Percentiles rank a stretch among this genome's conserved stretches.
These are phyloP conservation scores for Pachliopta kotzebuea DNA, from an alignment of 2,888 invertebrate genomes.

Conservation along the genomic window DNA sequence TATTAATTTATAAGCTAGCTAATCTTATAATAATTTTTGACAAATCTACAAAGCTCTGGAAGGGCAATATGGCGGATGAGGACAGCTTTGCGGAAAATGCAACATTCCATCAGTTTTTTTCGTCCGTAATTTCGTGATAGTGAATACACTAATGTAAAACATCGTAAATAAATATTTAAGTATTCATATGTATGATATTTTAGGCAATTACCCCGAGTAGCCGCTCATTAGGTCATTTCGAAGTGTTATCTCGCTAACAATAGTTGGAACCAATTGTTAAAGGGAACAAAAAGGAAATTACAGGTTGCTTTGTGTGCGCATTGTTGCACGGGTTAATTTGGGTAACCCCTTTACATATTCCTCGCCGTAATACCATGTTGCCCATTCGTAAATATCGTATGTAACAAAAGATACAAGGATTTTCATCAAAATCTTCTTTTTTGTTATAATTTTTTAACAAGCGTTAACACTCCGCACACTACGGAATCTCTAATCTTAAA, in stretches of 20 bases:
- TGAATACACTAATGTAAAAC: neutral
- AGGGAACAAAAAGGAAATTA: slow-evolving; percentile 63
- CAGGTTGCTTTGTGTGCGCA: slow-evolving; percentile 48
- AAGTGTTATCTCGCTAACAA: slow-evolving; percentile 38
- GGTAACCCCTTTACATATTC: slow-evolving; percentile 54
- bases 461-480: too few species aligned
- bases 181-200: slow-evolving; percentile 5
- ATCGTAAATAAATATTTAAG: slow-evolving; percentile 6
- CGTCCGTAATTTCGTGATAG: too few species aligned
- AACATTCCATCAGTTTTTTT: too few species aligned
- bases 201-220: slow-evolving; percentile 20
- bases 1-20: too few species aligned
- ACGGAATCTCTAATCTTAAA: too few species aligned
- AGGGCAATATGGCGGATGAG: too few species aligned
- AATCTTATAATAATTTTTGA: too few species aligned
- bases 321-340: slow-evolving; percentile 62
- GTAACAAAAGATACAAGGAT: neutral
- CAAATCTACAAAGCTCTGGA: too few species aligned
- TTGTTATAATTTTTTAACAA: too few species aligned
- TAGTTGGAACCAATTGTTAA: slow-evolving; percentile 45
- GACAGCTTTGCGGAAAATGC: too few species aligned
- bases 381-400: slow-evolving; percentile 10
- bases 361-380: slow-evolving; percentile 28
- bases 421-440: too few species aligned
- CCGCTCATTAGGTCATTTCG: slow-evolving; percentile 43